Evolutionary conservation across 1,140 invertebrate genomes (phyloP).

Genomic region (Scaptomyza montana): DNA sequence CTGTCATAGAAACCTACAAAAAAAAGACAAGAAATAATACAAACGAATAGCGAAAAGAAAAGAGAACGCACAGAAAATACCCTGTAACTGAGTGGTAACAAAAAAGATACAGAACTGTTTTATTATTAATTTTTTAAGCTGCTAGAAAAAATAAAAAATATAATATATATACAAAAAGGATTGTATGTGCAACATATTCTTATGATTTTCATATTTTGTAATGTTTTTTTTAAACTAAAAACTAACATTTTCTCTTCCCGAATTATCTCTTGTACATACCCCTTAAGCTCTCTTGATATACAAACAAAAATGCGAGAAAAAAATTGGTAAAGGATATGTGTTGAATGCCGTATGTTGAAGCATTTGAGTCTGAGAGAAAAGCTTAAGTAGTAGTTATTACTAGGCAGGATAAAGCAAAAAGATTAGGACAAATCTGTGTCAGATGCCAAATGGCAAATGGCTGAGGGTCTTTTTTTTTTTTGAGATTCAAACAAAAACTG

Average conservation of each 20-base stretch:
- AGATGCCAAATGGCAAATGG: neutral
- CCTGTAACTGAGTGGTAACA: neutral
- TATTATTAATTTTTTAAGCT: no score
- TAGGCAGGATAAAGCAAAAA: conserved; percentile 68
- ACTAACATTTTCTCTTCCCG: no score
- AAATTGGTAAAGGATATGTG: conserved; percentile 39
- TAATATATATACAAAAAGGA: no score
- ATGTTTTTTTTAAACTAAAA: no score
- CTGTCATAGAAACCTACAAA: conserved; percentile 62
- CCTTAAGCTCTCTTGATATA: neutral
- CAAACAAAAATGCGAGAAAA: conserved; percentile 6
- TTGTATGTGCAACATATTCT: no score
- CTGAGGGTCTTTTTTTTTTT: neutral
- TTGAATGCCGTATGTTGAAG: conserved; percentile 31
- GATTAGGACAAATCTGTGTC: conserved; percentile 65
- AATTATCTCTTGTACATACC: neutral
- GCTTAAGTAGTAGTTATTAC: conserved; percentile 68
- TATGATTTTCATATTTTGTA: no score
- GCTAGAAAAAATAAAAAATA: no score
- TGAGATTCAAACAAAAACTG: conserved; percentile 2
- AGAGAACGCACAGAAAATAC: neutral
- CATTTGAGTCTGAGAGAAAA: conserved; percentile 16
- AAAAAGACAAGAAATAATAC: neutral
- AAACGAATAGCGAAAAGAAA: conserved; percentile 6
- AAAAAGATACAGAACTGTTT: no score